Evolutionary conservation across 1,140 invertebrate genomes (phyloP).

Genomic region (Platyscapa corneri): DNA sequence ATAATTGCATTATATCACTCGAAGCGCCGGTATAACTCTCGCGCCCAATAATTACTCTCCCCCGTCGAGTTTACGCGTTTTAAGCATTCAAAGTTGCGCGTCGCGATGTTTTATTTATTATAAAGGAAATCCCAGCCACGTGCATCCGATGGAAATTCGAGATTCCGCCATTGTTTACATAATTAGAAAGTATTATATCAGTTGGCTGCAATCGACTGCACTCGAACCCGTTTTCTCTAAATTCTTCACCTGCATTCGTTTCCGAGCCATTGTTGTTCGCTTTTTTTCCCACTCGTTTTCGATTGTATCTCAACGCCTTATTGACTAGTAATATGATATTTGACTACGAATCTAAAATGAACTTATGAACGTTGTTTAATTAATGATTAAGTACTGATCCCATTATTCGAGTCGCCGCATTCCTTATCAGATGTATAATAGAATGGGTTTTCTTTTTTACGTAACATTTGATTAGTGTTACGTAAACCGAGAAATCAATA

Average conservation of each 20-base stretch:
- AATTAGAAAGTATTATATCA: slow-evolving; percentile 47
- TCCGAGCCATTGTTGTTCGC: background rate
- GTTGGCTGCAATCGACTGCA: background rate
- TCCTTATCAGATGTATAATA: background rate
- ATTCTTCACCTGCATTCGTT: background rate
- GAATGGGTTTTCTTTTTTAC: background rate
- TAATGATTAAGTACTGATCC: background rate
- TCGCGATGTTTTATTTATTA: slow-evolving; percentile 28
- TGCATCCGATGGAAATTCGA: slow-evolving; percentile 19
- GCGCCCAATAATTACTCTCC: background rate
- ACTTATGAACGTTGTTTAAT: background rate
- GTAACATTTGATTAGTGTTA: background rate
- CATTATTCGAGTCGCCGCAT: background rate
- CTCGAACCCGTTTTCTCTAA: background rate
- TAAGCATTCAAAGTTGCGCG: background rate
- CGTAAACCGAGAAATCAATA: background rate
- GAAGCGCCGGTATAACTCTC: background rate
- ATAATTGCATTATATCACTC: slow-evolving; percentile 8
- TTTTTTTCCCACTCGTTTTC: background rate
- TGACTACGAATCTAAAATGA: background rate
- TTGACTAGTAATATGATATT: background rate
- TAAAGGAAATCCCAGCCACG: background rate
- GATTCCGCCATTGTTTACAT: slow-evolving; percentile 43
- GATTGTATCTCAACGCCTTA: background rate
- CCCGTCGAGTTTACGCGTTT: too few species aligned